Base-by-base conservation (phyloP, 2,797 vertebrate species). In the Erithacus rubecula region DNA sequence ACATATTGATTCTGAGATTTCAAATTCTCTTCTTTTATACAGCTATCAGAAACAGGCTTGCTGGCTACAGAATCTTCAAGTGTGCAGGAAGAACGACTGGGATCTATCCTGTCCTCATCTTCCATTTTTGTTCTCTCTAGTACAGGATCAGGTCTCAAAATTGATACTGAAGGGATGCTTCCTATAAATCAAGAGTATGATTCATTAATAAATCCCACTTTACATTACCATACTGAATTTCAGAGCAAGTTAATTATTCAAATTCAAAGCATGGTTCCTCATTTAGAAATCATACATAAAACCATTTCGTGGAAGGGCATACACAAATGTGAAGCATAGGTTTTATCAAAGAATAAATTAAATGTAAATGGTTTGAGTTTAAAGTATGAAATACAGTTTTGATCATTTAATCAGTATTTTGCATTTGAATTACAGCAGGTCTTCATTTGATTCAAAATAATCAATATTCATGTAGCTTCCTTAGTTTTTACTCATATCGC, bases 171-270 rank as follows among this genome's bases (percentile, higher is more conserved):
- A 90, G 53, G 47, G 49, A 53, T 52, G 64, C 43, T 78, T 95
- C 92, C 98, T 98, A 76, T 10, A 56, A 70, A 93, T 41, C 20
- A 96, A 96, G 91, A 96, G 52, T 29, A 96, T 11, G 20, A 56
- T 74, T 56, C 56, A 32, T 96, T 92, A 97, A 82, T 62, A 96
- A 93, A 89, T 37, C 26, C 37, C 72, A 37, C 14, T 87, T 37
- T 76, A 15, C 37, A 47, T 79, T 85, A 83, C 9, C 39, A 43
- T 37, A 58, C 24, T 87, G 11, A 63, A 87, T 32, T 91, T 70
- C 69, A 88, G 27, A 93, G 52, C 55, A 89, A 67, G 69, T 21
- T 56, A 37, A 59, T 21, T 88, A 80, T 30, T 78, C 17, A 83
- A 75, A 88, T 69, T 87, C 46, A 83, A 63, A 93, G 64, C 36